Conservation (phyloP, 2,113 vertebrate genomes). For the Phalacrocorax carbo region DNA sequence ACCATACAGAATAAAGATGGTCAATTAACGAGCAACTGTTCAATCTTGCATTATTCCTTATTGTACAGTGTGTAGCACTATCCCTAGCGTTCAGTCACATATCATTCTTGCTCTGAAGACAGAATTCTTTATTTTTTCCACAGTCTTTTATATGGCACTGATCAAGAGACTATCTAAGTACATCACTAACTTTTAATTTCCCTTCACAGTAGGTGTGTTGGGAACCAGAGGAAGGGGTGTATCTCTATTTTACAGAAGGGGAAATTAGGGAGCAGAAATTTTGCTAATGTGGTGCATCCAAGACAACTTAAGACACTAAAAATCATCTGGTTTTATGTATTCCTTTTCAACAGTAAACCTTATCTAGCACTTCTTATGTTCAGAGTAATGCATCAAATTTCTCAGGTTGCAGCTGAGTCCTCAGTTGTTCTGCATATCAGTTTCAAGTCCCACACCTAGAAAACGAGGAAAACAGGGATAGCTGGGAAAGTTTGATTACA, state of each 20-base stretch:
- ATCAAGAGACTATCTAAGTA: not conserved
- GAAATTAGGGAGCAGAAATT: not conserved
- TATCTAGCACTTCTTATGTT: not conserved
- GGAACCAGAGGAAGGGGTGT: not conserved
- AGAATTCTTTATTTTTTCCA: not conserved
- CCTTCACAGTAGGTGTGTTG: not conserved
- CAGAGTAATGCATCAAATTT: not conserved
- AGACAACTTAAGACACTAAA: not conserved
- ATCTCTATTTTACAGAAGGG: not conserved
- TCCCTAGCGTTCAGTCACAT: not conserved
- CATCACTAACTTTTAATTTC: not conserved
- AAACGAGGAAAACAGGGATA: not conserved
- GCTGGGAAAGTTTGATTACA: not conserved
- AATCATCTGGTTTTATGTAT: not conserved
- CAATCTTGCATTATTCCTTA: not conserved
- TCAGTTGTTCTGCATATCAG: rapidly evolving
- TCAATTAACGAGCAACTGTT: not conserved
- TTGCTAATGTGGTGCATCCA: not conserved
- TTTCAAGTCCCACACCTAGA: not conserved
- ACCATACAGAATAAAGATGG: not conserved
- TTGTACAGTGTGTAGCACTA: not conserved
- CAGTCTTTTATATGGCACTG: not conserved
- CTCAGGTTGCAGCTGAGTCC: not conserved
- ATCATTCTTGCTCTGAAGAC: not conserved
- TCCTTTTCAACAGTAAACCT: not conserved